Base-by-base conservation (phyloP, 2,797 vertebrate species). In the Ambastaia sidthimunki region DNA sequence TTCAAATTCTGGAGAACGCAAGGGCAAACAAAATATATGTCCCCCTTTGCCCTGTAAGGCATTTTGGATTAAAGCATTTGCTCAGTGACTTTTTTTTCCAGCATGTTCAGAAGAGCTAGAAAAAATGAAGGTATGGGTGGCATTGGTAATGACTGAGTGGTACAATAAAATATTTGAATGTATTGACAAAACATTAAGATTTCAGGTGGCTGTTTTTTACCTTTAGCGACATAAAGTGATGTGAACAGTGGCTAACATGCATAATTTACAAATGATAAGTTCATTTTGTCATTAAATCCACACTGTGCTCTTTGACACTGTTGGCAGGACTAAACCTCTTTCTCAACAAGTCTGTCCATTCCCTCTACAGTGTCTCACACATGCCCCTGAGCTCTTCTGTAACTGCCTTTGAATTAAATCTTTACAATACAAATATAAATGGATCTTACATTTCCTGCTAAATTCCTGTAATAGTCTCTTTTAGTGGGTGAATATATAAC, bases 321-420 rank as follows among this genome's bases (percentile, higher is more conserved):
- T 70, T 21, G 57, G 54, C 37, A 34, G 18, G 18, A 2, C n/a
- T 77, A 37, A 37, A 63, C 57, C 55, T 50, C 0, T 52, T 63
- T 54, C 25, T 37, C 19, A 9, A 78, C 41, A 28, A 28, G 28
- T 28, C 28, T 28, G 28, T 28, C 28, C n/a, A n/a, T n/a, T n/a
- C n/a, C n/a, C n/a, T n/a, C n/a, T n/a, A n/a, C n/a, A n/a, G n/a
- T n/a, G n/a, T n/a, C n/a, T 72, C 54, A 79, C 31, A 72, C 47
- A 25, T 12, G 16, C 69, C 18, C 12, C 23, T 57, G 60, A 57
- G 59, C 60, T 66, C 69, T 28, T 65, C 48, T 72, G 69, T 79
- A 65, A 66, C 66, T 66, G 41, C 60, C 31, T 72, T 44, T 72
- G 60, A 59, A 66, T 66, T 79, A 44, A 72, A 72, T 71, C 77